A percentile compares a stretch with the other conserved stretches of the same genome.
phyloP scores from a whole-genome alignment of 2,113 vertebrate genomes.

The Cygnus atratus region DNA sequence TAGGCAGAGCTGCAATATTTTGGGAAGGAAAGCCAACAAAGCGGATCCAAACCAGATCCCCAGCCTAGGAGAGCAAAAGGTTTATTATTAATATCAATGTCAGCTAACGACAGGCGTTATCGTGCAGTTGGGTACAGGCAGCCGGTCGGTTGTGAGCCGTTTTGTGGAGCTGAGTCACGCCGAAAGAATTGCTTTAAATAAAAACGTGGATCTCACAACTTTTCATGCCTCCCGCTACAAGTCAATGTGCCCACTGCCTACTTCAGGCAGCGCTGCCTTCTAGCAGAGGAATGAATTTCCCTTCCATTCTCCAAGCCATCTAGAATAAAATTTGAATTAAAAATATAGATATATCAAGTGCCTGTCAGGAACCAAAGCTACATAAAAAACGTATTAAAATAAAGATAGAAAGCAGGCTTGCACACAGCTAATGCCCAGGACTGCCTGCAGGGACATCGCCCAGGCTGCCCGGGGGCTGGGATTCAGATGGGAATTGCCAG shows the following conservation, averaged over 20 bases:
- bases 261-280: neutral
- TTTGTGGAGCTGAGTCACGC: neutral
- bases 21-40: neutral
- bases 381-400: neutral
- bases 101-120: neutral
- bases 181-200: neutral
- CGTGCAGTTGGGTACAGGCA: neutral
- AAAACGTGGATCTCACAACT: neutral
- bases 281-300: neutral
- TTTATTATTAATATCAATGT: neutral
- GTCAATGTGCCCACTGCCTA: neutral
- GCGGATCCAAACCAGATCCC: neutral
- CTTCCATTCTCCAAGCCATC: neutral
- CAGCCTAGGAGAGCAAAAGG: fast-evolving
- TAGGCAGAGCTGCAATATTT: too few species aligned
- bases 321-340: neutral
- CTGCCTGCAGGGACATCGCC: fast-evolving
- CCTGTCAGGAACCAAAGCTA: neutral
- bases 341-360: neutral
- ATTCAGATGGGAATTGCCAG: neutral
- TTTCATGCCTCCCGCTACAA: neutral
- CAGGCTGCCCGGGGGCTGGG: neutral
- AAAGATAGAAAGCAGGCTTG: neutral
- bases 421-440: neutral
- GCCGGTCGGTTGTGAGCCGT: fast-evolving